Conservation (phyloP, 2,888 invertebrate genomes). For the Phyllotreta striolata region DNA sequence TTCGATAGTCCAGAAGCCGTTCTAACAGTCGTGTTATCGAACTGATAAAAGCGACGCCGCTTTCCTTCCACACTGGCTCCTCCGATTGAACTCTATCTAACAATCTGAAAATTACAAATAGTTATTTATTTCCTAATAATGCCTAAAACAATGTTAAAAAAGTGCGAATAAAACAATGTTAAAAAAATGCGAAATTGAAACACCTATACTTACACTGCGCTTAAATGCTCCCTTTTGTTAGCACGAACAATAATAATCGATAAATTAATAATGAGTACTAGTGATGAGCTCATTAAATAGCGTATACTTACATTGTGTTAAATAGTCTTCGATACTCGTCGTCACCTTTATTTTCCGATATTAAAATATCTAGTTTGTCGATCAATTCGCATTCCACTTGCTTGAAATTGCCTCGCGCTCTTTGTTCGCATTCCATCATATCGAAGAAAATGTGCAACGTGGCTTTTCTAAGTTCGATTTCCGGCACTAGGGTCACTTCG, state of each 20-base stretch:
- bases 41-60: conserved; percentile 90
- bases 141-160: background rate
- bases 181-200: background rate
- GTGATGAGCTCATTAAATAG: conserved; percentile 1
- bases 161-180: background rate
- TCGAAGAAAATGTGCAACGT: conserved; percentile 93
- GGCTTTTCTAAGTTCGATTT: conserved; percentile 83
- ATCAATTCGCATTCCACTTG: conserved; percentile 93
- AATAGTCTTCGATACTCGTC: conserved; percentile 93
- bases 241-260: conserved; percentile 44
- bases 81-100: conserved; percentile 85
- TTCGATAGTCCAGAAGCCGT: conserved; percentile 90
- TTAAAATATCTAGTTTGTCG: conserved; percentile 90
- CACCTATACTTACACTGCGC: conserved; percentile 83
- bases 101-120: conserved; percentile 65
- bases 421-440: conserved; percentile 93
- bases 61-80: conserved; percentile 89
- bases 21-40: conserved; percentile 90
- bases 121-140: no score
- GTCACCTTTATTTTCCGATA: conserved; percentile 93
- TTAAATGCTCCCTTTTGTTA: conserved; percentile 82
- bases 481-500: conserved; percentile 91
- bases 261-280: conserved; percentile 27
- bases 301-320: conserved; percentile 87
- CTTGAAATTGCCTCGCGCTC: conserved; percentile 84